Conservation (phyloP, 23 tunicate species). For the Halocynthia roretzi region DNA sequence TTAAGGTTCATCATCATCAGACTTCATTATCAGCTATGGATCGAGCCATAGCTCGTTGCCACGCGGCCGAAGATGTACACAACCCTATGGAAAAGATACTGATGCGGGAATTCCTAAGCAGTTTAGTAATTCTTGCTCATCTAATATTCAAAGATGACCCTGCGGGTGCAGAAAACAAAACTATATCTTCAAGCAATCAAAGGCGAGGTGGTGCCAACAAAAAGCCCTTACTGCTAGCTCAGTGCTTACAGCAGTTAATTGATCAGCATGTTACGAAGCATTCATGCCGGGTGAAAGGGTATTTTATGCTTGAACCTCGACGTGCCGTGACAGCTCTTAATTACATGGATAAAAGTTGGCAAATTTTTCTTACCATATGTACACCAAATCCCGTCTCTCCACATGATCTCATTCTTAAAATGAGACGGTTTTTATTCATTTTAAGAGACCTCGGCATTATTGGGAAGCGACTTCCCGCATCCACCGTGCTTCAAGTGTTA, state of each 20-base stretch:
- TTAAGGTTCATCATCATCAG: slow-evolving; percentile 54
- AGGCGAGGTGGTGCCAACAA: neutral
- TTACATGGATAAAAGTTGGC: slow-evolving; percentile 92
- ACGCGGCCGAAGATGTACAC: slow-evolving; percentile 64
- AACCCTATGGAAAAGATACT: slow-evolving; percentile 91
- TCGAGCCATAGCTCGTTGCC: slow-evolving; percentile 63
- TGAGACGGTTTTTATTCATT: slow-evolving; percentile 56
- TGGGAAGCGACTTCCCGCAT: slow-evolving; percentile 15
- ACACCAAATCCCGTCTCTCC: slow-evolving; percentile 47
- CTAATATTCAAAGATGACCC: slow-evolving; percentile 42
- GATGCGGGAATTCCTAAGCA: slow-evolving; percentile 78
- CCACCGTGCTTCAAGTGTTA: slow-evolving; percentile 16
- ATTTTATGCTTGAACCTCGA: slow-evolving; percentile 76
- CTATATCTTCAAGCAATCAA: neutral
- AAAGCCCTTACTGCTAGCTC: slow-evolving; percentile 25
- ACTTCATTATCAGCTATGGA: slow-evolving; percentile 65
- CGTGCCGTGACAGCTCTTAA: slow-evolving; percentile 71
- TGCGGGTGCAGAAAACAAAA: slow-evolving; percentile 1
- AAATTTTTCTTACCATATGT: slow-evolving; percentile 65
- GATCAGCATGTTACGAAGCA: slow-evolving; percentile 53
- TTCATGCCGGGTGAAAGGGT: slow-evolving; percentile 77
- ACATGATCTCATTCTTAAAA: slow-evolving; percentile 38
- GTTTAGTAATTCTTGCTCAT: slow-evolving; percentile 56
- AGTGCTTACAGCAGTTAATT: slow-evolving; percentile 51
- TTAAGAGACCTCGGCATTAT: slow-evolving; percentile 14